Evolutionary conservation across 1,140 invertebrate species (phyloP).

Genomic region (Heliconius himera): DNA sequence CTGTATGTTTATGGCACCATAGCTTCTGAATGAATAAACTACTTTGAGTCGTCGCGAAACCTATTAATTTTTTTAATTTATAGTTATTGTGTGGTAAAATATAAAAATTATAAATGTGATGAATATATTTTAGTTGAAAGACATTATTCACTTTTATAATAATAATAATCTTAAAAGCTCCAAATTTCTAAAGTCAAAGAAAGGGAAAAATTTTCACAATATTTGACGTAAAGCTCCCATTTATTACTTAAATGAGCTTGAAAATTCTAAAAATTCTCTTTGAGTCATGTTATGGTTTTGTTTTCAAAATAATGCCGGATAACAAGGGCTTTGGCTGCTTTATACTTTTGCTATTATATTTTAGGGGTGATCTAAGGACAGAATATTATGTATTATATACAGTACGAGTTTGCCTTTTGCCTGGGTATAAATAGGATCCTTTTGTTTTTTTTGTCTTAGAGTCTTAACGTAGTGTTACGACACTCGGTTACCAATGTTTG

Average conservation of each 20-base stretch:
- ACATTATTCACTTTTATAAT: background rate
- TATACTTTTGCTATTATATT: conserved; percentile 24
- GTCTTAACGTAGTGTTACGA: no score
- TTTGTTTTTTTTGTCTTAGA: no score
- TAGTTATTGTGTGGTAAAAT: no score
- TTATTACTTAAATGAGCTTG: conserved; percentile 16
- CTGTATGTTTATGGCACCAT: no score
- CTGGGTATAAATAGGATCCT: no score
- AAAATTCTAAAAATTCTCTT: conserved; percentile 25
- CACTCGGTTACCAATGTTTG: no score
- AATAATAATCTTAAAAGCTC: background rate
- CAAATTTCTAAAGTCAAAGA: background rate
- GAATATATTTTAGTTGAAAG: background rate
- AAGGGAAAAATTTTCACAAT: background rate
- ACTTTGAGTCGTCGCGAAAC: no score
- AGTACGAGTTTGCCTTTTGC: no score
- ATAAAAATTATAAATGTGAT: no score
- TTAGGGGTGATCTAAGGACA: background rate
- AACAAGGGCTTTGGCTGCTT: conserved; percentile 18
- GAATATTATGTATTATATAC: background rate
- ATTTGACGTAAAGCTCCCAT: conserved; percentile 18
- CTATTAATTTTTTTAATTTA: no score
- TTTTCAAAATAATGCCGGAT: conserved; percentile 28
- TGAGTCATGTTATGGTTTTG: conserved; percentile 22
- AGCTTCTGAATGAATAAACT: no score